These are phyloP conservation scores for Petrocephalus microphthalmus DNA, from an alignment of 2,113 vertebrate genomes.

Conservation along the genomic window DNA sequence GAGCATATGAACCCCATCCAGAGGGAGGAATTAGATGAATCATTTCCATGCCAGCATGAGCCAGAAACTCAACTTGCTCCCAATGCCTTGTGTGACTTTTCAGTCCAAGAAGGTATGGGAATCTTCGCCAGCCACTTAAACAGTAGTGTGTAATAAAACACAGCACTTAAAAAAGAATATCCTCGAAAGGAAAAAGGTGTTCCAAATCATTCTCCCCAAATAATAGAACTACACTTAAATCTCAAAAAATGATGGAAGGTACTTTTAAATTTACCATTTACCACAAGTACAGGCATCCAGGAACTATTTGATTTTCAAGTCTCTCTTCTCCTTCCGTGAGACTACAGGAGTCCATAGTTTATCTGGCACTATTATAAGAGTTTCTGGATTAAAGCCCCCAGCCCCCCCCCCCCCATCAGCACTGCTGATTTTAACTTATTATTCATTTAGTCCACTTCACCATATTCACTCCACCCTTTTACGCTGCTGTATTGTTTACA, in stretches of 20 bases:
- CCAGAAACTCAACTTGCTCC: background rate
- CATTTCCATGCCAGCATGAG: background rate
- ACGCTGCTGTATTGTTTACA: background rate
- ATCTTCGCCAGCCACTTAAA: background rate
- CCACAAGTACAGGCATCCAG: background rate
- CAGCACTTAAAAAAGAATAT: background rate
- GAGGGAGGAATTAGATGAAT: slow-evolving; percentile 17
- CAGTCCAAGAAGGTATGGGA: background rate
- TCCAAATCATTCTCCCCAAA: background rate
- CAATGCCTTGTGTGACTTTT: background rate
- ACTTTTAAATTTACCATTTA: background rate
- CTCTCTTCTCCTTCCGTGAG: background rate
- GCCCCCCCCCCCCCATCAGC: background rate
- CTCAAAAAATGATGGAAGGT: background rate
- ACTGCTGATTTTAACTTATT: background rate
- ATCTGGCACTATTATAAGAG: background rate
- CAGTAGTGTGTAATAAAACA: background rate
- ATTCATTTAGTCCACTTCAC: background rate
- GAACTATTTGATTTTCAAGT: background rate
- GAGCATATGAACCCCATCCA: slow-evolving; percentile 11
- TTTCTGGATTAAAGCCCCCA: background rate
- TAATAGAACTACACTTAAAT: background rate
- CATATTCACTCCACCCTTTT: background rate
- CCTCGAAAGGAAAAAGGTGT: background rate
- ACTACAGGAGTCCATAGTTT: background rate